Percentiles rank a stretch among this genome's conserved stretches.
Conservation (phyloP, 2,888 invertebrate species). For the Drosophila villosipedis region DNA sequence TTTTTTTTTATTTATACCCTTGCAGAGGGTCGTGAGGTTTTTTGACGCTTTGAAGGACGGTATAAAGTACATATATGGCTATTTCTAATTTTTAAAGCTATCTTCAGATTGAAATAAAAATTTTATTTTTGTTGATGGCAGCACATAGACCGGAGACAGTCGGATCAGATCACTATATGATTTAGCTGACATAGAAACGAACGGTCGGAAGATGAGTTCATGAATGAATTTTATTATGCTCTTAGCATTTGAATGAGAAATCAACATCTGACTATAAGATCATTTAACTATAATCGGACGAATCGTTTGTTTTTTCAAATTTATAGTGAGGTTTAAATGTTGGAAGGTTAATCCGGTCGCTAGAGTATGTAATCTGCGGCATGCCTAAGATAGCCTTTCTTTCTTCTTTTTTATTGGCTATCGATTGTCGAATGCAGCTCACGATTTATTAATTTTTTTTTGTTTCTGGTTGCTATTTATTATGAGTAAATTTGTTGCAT, state of each 20-base stretch:
- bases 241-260: not conserved
- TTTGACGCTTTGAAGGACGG: not conserved
- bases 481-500: slow-evolving; percentile 27
- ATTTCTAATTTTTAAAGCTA: not conserved
- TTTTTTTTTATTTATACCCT: not conserved
- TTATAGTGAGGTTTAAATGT: not conserved
- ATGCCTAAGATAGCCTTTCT: not conserved
- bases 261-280: not conserved
- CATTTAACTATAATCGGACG: not conserved
- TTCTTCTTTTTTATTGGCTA: slow-evolving; percentile 2
- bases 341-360: not conserved
- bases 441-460: slow-evolving; percentile 67
- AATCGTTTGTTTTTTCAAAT: not conserved
- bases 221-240: not conserved
- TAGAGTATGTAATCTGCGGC: not conserved
- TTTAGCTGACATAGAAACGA: not conserved
- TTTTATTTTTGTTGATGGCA: not conserved
- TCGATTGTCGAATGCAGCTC: slow-evolving; percentile 57
- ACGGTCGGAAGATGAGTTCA: not conserved
- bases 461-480: slow-evolving; percentile 38
- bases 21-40: not conserved
- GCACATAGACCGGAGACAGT: not conserved
- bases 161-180: not conserved
- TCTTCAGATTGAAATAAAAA: not conserved
- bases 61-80: not conserved